Evolutionary conservation across 2,113 vertebrate species (phyloP), one percentile per base, ranked within the genome.

Genomic region (Rafetus swinhoei): DNA sequence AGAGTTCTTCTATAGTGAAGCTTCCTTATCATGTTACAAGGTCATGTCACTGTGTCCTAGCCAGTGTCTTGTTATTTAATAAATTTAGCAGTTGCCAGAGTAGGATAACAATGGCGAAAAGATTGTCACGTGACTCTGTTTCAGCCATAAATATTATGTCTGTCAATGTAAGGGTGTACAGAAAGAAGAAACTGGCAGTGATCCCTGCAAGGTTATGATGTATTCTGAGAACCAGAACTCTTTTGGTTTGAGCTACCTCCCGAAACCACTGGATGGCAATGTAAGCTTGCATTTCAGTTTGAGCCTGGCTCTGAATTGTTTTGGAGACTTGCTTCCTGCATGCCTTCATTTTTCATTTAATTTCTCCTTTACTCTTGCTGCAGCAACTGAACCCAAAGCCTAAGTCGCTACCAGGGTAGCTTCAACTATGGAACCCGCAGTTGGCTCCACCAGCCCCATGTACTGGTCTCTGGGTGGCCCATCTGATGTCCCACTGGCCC

Each of bases 221-320:
- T 5, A n/a, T 16, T 77, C 53, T 10, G 18, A 8, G 60, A 50
- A 2, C 39, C 2, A n/a, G 39, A n/a, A 27, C 54, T 84, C 57
- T 69, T 21, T 13, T 54, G 53, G 3, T 3, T 12, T 18, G 5
- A 10, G 13, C 7, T 82, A 25, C 52, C 82, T 77, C 6, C 22
- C 50, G 24, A 16, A 72, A 85, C 95, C 97, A 95, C 90, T 25
- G 96, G 97, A 69, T 96, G 96, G 97, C 97, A 97, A 90, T 89
- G 92, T 77, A 93, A 16, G 22, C 92, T 87, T 25, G 22, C 50
- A 87, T 93, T 95, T 96, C 65, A n/a, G 29, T 4, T 39, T 0
- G 3, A 1, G 5, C 32, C 39, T 3, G 10, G 39, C 62, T 9
- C 14, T 86, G 6, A 21, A 15, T 50, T 7, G 27, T 52, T 45